phyloP scores from a whole-genome alignment of 2,888 invertebrate species.

The Euplagia quadripunctaria region DNA sequence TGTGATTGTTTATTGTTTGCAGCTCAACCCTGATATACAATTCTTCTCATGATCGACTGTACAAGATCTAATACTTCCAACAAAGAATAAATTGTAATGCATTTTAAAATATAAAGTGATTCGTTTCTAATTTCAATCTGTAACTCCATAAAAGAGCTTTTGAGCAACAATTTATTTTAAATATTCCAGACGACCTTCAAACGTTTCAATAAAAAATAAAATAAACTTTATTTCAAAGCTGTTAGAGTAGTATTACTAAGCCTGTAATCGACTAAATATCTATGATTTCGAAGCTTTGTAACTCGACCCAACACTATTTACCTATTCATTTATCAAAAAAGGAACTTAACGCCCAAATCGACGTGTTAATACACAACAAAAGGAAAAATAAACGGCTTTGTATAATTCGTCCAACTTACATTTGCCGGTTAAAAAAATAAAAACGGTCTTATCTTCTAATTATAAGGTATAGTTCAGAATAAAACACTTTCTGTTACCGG shows the following conservation, averaged over 20 bases:
- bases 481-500: neutral
- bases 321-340: constrained; percentile 86
- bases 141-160: constrained; percentile 52
- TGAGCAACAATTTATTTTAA: constrained; percentile 52
- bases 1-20: constrained; percentile 6
- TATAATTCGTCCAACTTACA: constrained; percentile 64
- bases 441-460: neutral
- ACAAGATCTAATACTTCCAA: constrained; percentile 33
- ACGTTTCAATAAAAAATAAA: constrained; percentile 26
- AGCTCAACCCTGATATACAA: constrained; percentile 16
- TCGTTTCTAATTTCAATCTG: constrained; percentile 54
- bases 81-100: constrained; percentile 47
- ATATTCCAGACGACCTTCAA: constrained; percentile 19
- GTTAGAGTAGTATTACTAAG: constrained; percentile 47
- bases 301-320: constrained; percentile 83
- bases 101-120: constrained; percentile 55
- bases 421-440: neutral
- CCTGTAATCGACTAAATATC: constrained; percentile 55
- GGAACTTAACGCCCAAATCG: constrained; percentile 87
- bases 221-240: constrained; percentile 41
- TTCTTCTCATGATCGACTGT: constrained; percentile 25
- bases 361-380: constrained; percentile 83
- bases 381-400: constrained; percentile 86
- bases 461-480: constrained; percentile 20
- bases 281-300: constrained; percentile 77